Evolutionary conservation across 2,888 invertebrate genomes (phyloP).

Genomic region (Pachliopta kotzebuea): DNA sequence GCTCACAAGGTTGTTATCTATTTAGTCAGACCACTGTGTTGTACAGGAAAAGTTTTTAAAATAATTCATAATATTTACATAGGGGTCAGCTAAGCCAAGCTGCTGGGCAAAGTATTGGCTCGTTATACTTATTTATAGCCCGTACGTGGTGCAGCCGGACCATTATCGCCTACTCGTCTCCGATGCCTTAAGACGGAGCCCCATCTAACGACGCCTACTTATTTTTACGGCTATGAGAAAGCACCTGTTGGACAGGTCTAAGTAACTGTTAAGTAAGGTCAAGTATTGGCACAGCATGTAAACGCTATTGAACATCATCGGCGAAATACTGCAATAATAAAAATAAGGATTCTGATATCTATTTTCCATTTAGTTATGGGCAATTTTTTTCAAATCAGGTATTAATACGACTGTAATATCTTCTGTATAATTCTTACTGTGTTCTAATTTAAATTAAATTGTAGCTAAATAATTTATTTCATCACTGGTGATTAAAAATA

Average conservation of each 20-base stretch:
- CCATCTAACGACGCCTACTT: constrained; percentile 21
- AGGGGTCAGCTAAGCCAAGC: neutral
- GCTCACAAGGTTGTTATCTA: too few species aligned
- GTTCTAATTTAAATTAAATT: too few species aligned
- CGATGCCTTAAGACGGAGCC: neutral
- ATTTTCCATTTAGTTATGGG: too few species aligned
- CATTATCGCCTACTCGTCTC: constrained; percentile 11
- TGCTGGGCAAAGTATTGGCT: neutral
- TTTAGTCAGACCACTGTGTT: too few species aligned
- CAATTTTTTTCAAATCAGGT: too few species aligned
- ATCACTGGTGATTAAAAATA: too few species aligned
- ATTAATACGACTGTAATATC: too few species aligned
- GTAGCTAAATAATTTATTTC: too few species aligned
- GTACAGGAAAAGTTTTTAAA: neutral
- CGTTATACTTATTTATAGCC: constrained; percentile 10
- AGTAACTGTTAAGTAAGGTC: constrained; percentile 28
- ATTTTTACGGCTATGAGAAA: constrained; percentile 23
- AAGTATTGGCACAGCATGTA: constrained; percentile 17
- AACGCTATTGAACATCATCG: constrained; percentile 10
- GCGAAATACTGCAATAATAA: neutral
- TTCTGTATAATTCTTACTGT: too few species aligned
- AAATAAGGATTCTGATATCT: too few species aligned
- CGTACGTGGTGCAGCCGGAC: constrained; percentile 6
- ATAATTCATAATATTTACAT: neutral
- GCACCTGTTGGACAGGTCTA: constrained; percentile 28